These are phyloP conservation scores for Campaea margaritaria DNA, from an alignment of 2,888 invertebrate genomes.

Conservation along the genomic window DNA sequence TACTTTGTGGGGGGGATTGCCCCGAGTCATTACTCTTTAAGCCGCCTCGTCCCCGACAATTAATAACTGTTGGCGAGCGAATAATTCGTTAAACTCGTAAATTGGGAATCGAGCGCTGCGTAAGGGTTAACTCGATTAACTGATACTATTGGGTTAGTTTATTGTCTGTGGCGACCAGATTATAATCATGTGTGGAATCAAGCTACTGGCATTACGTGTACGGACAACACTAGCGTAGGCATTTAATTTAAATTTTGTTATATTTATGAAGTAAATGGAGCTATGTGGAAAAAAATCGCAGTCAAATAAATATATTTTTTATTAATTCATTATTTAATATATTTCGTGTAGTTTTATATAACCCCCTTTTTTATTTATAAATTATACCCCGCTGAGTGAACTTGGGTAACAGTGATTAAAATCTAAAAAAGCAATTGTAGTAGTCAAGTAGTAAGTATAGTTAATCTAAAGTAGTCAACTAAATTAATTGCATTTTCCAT, in stretches of 20 bases:
- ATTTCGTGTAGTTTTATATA: too few relatives aligned
- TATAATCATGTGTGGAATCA: conserved; percentile 44
- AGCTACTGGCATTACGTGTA: conserved; percentile 8
- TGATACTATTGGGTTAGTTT: conserved; percentile 64
- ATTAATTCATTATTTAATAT: too few relatives aligned
- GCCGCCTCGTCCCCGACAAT: conserved; percentile 46
- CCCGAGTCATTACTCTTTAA: conserved; percentile 20
- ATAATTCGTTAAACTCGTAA: conserved; percentile 70
- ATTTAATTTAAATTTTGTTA: not conserved
- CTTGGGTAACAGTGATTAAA: too few relatives aligned
- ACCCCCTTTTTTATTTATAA: too few relatives aligned
- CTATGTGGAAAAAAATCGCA: too few relatives aligned
- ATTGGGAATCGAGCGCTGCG: conserved; percentile 70
- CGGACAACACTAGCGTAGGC: not conserved
- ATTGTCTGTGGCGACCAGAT: conserved; percentile 56
- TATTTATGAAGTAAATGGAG: too few relatives aligned
- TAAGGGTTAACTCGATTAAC: conserved; percentile 76
- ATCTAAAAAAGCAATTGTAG: too few relatives aligned
- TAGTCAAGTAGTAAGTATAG: too few relatives aligned
- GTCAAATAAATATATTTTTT: too few relatives aligned
- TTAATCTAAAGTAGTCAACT: too few relatives aligned
- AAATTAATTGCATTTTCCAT: too few relatives aligned
- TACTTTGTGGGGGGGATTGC: not conserved
- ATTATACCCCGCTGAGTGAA: too few relatives aligned
- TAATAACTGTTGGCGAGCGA: conserved; percentile 69